Evolutionary conservation across 1,140 invertebrate genomes (phyloP).

Genomic region (Solen grandis): DNA sequence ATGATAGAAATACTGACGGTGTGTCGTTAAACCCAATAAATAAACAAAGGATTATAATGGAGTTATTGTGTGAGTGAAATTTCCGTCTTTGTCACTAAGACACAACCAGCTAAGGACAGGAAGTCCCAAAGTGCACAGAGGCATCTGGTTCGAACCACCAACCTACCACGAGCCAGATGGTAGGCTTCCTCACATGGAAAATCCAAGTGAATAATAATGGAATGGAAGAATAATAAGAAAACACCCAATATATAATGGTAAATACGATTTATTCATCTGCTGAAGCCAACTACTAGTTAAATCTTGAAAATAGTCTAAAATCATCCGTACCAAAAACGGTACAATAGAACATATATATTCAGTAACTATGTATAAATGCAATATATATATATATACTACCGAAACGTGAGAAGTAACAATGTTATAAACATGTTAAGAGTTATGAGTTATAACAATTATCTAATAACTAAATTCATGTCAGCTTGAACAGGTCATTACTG

Average conservation of each 20-base stretch:
- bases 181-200: too few species aligned
- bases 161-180: too few species aligned
- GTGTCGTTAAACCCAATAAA: too few species aligned
- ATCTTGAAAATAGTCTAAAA: slow-evolving; percentile 59
- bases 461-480: slow-evolving; percentile 17
- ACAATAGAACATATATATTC: slow-evolving; percentile 46
- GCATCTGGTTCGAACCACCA: too few species aligned
- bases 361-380: slow-evolving; percentile 54
- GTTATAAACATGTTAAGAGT: slow-evolving; percentile 27
- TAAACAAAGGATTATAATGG: too few species aligned
- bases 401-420: slow-evolving; percentile 23
- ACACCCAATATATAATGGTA: slow-evolving; percentile 40
- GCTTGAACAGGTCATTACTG: neutral
- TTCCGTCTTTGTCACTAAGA: too few species aligned
- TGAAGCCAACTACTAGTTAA: slow-evolving; percentile 54
- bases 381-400: slow-evolving; percentile 13
- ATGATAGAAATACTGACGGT: too few species aligned
- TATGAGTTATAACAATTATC: slow-evolving; percentile 29
- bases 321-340: slow-evolving; percentile 54
- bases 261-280: slow-evolving; percentile 57
- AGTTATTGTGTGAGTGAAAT: too few species aligned
- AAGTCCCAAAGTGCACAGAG: too few species aligned
- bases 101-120: too few species aligned
- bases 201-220: too few species aligned
- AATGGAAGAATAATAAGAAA: too few species aligned